Conservation (phyloP, 2,797 vertebrate genomes). For the Cuniculus paca region DNA sequence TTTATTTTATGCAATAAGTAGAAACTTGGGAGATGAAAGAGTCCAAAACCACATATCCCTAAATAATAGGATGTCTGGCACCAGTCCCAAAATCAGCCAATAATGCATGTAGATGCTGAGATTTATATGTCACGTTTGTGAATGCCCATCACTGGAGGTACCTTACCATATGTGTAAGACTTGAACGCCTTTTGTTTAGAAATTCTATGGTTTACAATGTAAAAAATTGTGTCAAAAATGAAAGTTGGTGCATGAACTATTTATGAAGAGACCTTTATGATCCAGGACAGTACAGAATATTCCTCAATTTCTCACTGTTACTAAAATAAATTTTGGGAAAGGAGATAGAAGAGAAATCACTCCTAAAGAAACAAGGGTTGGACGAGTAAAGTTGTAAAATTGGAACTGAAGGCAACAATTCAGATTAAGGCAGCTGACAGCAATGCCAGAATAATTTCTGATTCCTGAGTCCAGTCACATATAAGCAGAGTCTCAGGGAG, state of each 20-base stretch:
- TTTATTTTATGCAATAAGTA: neutral
- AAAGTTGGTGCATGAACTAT: neutral
- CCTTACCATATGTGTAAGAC: neutral
- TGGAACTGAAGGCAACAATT: neutral
- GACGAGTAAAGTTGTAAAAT: neutral
- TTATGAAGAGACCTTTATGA: neutral
- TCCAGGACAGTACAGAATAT: neutral
- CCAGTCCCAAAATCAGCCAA: constrained; percentile 40
- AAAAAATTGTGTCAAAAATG: neutral
- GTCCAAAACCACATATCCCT: neutral
- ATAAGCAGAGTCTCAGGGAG: neutral
- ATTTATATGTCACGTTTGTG: constrained; percentile 11
- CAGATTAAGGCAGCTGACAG: neutral
- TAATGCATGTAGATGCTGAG: neutral
- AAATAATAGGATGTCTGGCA: constrained; percentile 4
- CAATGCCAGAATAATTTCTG: neutral
- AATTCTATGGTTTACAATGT: neutral
- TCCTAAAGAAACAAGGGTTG: neutral
- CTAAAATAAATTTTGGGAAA: neutral
- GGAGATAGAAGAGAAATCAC: neutral
- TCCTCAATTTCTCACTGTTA: neutral
- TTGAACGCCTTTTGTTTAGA: neutral
- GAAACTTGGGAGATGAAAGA: neutral
- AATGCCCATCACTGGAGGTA: neutral
- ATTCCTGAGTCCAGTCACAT: neutral